Evolutionary conservation across 2,888 invertebrate genomes (phyloP), one percentile per base, ranked within the genome.

Genomic region (Tridacna gigas): DNA sequence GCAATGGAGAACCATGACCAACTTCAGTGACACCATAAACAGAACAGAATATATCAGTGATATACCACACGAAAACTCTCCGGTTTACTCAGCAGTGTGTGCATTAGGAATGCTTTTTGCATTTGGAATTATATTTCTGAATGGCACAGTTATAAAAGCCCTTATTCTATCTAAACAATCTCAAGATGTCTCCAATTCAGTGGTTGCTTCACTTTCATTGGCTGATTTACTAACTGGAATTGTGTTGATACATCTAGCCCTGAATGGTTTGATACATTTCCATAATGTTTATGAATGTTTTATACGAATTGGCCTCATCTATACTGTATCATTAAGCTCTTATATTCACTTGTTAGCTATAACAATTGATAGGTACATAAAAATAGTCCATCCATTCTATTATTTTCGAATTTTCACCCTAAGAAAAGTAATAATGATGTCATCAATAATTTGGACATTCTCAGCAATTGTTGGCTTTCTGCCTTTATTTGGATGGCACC

Each of bases 171-270:
- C 79, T 20, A 77, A 67, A 28, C 26, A 66, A 3, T 22, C 61
- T 18, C 73, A 74, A 12, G 80, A 86, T 13, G 81, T 86, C 4
- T 80, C 89, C 3, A 88, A 90, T 79, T 80, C 84, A n/a, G 88
- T 86, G 76, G 79, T 90, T 20, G 74, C 84, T 28, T 88, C 89
- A 61, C 79, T 92, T 28, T 89, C 90, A 3, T 47, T 89, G 15
- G 89, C 91, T 0, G 91, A 92, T 80, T 26, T 89, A 18, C 12
- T 90, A 26, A 90, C 84, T 9, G 91, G 91, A 25, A 25, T 91
- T 5, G 79, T 89, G 22, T 74, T 92, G 37, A 20, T 91, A 0
- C 89, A 91, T 78, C 84, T 89, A 26, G 86, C 86, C 7, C 61
- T 82, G 12, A 91, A 91, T 86, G 90, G 86, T 83, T 60, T 91